Base-by-base conservation (phyloP, 2,888 invertebrate species). In the Ditula angustiorana region DNA sequence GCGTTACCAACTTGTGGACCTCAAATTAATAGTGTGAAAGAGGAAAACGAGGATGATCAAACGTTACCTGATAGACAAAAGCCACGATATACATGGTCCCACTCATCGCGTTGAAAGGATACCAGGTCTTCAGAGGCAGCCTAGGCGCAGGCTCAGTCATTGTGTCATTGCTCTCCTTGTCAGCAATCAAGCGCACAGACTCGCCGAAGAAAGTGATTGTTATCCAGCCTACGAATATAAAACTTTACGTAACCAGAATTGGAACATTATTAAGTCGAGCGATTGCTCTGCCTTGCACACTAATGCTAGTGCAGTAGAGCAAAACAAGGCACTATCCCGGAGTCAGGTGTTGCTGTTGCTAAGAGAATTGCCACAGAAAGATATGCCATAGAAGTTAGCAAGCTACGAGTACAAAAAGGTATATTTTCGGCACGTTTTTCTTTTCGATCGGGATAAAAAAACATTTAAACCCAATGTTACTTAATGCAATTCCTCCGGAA, bases 201-300 rank as follows among this genome's bases (percentile, higher is more conserved):
- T 96, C 96, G 0, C 96, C 97, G 67, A 97, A 94, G 88, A 97
- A 97, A 0, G 97, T 97, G 13, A 97, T 93, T 0, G 95, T 95
- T 1, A 96, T 94, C 97, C 97, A 97, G 58, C 95, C 96, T 95
- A 56, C n/a, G 26, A n/a, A 49, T 61, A 57, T 64, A 7, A 61
- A 57, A 41, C n/a, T n/a, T n/a, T n/a, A n/a, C n/a, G 16, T 19
- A 2, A 19, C 19, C 16, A n/a, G 13, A 37, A 33, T 2, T 37
- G 11, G 8, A 26, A 49, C 7, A 46, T 23, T 24, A n/a, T n/a
- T n/a, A n/a, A n/a, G n/a, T n/a, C n/a, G n/a, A n/a, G n/a, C n/a
- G n/a, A n/a, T n/a, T n/a, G n/a, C n/a, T n/a, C n/a, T n/a, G n/a
- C n/a, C n/a, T n/a, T n/a, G n/a, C n/a, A n/a, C n/a, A n/a, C n/a